Percentiles rank a stretch among this genome's conserved stretches.
Evolutionary conservation across 2,888 invertebrate genomes (phyloP).

Genomic region (Resseliella maxima): DNA sequence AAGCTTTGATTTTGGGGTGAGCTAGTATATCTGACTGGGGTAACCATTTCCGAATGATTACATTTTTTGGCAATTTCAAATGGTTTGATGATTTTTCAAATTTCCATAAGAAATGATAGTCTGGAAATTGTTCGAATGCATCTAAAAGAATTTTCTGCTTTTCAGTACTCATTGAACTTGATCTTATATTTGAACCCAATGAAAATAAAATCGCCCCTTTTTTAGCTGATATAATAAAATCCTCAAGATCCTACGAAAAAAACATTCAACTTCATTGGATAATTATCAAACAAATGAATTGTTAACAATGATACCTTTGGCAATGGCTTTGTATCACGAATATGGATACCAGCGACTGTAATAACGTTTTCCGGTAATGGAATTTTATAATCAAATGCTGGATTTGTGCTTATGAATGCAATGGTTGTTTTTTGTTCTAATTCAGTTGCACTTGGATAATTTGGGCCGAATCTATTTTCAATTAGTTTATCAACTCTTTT

Average conservation of each 20-base stretch:
- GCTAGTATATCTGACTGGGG: conserved; percentile 70
- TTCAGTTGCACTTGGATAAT: too few relatives aligned
- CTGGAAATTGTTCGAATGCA: conserved; percentile 62
- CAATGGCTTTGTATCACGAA: conserved; percentile 61
- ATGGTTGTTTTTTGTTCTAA: conserved; percentile 61
- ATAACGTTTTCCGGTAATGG: conserved; percentile 65
- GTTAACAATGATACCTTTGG: conserved; percentile 58
- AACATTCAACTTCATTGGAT: not conserved
- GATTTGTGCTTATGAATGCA: conserved; percentile 64
- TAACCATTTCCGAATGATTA: conserved; percentile 68
- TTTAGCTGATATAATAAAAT: conserved; percentile 62
- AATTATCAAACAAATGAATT: not conserved
- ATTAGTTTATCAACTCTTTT: not conserved
- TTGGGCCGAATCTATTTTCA: not conserved
- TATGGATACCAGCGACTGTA: conserved; percentile 66
- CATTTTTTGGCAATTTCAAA: conserved; percentile 65
- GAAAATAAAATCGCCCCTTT: conserved; percentile 65
- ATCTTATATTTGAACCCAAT: conserved; percentile 64
- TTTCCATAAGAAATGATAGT: conserved; percentile 66
- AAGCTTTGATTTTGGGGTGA: conserved; percentile 62
- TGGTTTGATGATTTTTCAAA: conserved; percentile 61
- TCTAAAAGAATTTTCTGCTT: conserved; percentile 61
- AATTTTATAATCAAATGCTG: conserved; percentile 63
- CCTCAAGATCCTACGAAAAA: conserved; percentile 61
- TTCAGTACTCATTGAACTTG: conserved; percentile 58